phyloP scores from a whole-genome alignment of 2,113 vertebrate genomes.

The Crocuta crocuta region DNA sequence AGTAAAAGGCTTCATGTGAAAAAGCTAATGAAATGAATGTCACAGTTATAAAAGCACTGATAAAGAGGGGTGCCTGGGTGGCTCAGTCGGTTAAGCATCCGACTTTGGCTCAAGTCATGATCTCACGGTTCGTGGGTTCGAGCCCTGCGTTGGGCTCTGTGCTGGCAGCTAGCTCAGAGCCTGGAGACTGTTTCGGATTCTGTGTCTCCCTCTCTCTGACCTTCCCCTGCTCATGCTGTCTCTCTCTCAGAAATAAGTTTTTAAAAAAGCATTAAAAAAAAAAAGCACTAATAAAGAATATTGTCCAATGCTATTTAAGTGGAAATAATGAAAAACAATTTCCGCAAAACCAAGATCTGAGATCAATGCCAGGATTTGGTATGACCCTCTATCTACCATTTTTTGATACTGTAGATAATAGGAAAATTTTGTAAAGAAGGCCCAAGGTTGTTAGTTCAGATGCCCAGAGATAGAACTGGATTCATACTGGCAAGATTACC shows the following conservation, averaged over 20 bases:
- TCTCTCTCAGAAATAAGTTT: too few species aligned
- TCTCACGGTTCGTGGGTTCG: too few species aligned
- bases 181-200: too few species aligned
- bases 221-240: too few species aligned
- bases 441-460: not conserved
- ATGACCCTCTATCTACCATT: not conserved
- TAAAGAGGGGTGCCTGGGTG: too few species aligned
- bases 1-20: not conserved
- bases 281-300: not conserved
- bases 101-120: too few species aligned
- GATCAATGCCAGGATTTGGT: not conserved
- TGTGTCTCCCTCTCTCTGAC: too few species aligned
- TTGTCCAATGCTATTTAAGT: constrained; percentile 15
- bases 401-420: not conserved
- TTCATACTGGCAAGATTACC: not conserved
- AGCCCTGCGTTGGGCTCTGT: too few species aligned
- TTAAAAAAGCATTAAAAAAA: not conserved
- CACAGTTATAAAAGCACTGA: not conserved
- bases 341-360: not conserved
- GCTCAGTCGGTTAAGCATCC: too few species aligned
- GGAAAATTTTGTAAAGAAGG: not conserved
- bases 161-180: too few species aligned
- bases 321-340: constrained; percentile 44
- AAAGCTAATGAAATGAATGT: constrained; percentile 5
- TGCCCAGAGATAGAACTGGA: not conserved